Evolutionary conservation across 2,888 invertebrate species (phyloP).

Genomic region (Crepidodera aurea): DNA sequence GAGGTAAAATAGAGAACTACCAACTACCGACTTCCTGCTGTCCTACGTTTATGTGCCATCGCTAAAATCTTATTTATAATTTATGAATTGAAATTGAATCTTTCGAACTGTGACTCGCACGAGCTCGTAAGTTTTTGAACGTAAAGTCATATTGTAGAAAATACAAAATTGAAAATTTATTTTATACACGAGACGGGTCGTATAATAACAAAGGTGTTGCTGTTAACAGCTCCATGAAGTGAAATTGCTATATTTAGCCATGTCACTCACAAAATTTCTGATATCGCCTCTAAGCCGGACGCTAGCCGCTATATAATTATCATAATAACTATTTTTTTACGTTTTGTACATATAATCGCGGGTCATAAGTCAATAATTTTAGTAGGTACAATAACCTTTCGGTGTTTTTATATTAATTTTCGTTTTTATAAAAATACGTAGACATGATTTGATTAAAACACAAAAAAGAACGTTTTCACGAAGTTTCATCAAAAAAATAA

Average conservation of each 20-base stretch:
- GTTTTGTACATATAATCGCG: constrained; percentile 44
- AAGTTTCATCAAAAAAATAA: too few relatives aligned
- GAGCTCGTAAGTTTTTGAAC: too few relatives aligned
- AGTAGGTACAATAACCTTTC: constrained; percentile 32
- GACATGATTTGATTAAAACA: too few relatives aligned
- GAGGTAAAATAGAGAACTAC: too few relatives aligned
- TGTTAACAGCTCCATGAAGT: constrained; percentile 36
- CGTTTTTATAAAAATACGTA: too few relatives aligned
- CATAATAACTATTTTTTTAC: constrained; percentile 47
- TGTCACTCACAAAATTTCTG: constrained; percentile 42
- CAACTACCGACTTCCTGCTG: too few relatives aligned
- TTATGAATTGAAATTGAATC: too few relatives aligned
- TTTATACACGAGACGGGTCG: constrained; percentile 15
- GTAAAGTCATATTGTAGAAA: background rate
- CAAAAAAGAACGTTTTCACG: too few relatives aligned
- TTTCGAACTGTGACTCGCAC: too few relatives aligned
- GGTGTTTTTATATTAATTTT: background rate
- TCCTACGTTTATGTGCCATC: too few relatives aligned
- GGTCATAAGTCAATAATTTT: constrained; percentile 39
- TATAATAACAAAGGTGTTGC: constrained; percentile 41
- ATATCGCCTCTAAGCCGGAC: constrained; percentile 30
- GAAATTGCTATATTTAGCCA: constrained; percentile 43
- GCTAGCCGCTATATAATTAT: constrained; percentile 49
- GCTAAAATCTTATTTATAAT: too few relatives aligned
- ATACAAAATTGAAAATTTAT: constrained; percentile 21